A percentile compares a stretch with the other conserved stretches of the same genome.
Conservation (phyloP, 2,113 vertebrate species). For the Pongo abelii region DNA sequence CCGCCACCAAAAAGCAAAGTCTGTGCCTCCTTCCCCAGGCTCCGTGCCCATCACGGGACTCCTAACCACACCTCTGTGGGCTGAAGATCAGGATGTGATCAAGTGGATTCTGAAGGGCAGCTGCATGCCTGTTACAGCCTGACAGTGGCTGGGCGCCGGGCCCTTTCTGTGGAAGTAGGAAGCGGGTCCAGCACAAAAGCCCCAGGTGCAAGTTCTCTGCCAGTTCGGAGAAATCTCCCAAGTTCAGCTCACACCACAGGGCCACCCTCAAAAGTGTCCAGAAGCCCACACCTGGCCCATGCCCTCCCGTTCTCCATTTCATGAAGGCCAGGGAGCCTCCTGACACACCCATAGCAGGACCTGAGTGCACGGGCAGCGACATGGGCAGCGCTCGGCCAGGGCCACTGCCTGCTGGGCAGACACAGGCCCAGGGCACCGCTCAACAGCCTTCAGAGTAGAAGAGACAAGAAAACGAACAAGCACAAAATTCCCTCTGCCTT, state of each 20-base stretch:
- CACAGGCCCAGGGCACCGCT: neutral
- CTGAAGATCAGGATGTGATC: neutral
- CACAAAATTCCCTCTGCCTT: neutral
- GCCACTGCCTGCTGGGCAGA: rapidly evolving
- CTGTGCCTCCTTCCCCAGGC: rapidly evolving
- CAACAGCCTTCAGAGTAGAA: too few species aligned
- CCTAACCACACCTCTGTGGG: rapidly evolving
- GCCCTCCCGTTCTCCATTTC: neutral
- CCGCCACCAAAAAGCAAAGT: neutral
- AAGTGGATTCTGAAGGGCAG: neutral
- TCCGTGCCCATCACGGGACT: too few species aligned
- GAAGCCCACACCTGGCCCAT: neutral
- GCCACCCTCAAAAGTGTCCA: rapidly evolving
- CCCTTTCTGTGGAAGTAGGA: neutral
- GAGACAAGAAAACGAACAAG: neutral
- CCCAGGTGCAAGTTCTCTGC: neutral
- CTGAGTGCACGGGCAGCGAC: neutral
- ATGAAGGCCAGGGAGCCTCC: neutral
- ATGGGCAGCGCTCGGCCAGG: neutral
- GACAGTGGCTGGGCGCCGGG: too few species aligned
- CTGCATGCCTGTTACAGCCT: rapidly evolving
- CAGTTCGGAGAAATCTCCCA: neutral
- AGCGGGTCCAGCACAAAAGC: rapidly evolving
- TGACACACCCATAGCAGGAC: neutral
- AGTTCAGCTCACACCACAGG: neutral